Evolutionary conservation across 1,140 invertebrate genomes (phyloP), one percentile per base, ranked within the genome.

Genomic region (Philotrypesis tridentata): DNA sequence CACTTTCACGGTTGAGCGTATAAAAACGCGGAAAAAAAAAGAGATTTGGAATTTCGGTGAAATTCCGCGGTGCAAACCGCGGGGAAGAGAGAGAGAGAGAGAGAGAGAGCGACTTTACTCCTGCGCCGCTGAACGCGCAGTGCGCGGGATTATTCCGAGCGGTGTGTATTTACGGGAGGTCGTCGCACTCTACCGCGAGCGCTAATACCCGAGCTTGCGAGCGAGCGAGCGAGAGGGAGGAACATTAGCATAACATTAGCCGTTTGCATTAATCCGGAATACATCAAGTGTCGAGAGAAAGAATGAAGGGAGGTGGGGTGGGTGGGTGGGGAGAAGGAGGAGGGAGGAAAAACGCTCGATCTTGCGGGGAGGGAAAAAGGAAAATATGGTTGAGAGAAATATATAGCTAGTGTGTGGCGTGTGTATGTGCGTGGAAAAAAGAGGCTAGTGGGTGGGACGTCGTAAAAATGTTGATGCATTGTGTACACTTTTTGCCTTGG

Each of bases 171-270:
- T 87, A 88, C 86, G 83, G 68, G 17, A 9, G 43, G 17, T 68
- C 37, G 11, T 74, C 37, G n/a, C 21, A 67, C n/a, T 75, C n/a
- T 75, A 14, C 48, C 43, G 25, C 43, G 12, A n/a, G n/a, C 17
- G 6, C 12, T 70, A 55, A 55, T 55, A 55, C 21, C 21, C 48
- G 17, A 55, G 17, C 48, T n/a, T n/a, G n/a, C n/a, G n/a, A n/a
- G n/a, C n/a, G n/a, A n/a, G 6, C 21, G 21, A 14, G 48, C 5
- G 21, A 55, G 43, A 21, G 21, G 48, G 48, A 37, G 21, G 6
- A 75, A 84, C 82, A 89, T 89, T 88, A 89, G 86, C 86, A 88
- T 89, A 89, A 87, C 85, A 87, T 89, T 87, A 87, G 85, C 84
- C 79, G 84, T 88, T 88, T 86, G 86, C 85, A 88, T 89, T 88